Evolutionary conservation across 2,113 vertebrate species (phyloP).

Genomic region (Microcebus griseorufus): DNA sequence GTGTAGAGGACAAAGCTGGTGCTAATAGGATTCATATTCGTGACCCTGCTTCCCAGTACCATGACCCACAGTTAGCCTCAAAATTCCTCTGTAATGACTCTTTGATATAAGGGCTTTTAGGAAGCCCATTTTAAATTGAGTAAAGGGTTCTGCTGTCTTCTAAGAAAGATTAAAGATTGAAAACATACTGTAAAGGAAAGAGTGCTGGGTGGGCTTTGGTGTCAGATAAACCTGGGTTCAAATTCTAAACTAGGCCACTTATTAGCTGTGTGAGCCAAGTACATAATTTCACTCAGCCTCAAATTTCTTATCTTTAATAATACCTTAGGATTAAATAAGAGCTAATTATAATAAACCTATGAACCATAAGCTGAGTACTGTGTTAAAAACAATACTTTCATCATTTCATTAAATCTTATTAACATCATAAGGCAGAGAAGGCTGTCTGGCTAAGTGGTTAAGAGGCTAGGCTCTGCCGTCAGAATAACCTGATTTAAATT

Average conservation of each 20-base stretch:
- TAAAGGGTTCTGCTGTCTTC: background rate
- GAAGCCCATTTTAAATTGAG: background rate
- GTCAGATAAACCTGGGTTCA: background rate
- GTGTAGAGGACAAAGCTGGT: background rate
- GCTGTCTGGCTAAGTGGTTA: background rate
- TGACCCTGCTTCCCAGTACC: background rate
- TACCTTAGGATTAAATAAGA: background rate
- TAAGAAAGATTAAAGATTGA: background rate
- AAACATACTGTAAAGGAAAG: background rate
- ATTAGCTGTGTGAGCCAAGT: background rate
- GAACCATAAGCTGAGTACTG: background rate
- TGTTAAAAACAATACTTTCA: background rate
- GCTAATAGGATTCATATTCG: background rate
- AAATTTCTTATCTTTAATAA: conserved; percentile 5
- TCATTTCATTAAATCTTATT: background rate
- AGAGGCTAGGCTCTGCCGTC: background rate
- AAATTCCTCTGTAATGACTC: background rate
- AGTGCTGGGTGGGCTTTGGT: background rate
- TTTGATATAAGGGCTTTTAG: background rate
- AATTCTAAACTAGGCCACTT: background rate
- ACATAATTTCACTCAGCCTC: background rate
- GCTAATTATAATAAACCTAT: background rate
- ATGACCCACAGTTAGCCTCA: background rate
- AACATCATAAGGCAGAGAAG: background rate
- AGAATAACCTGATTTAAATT: background rate